A percentile compares a stretch with the other conserved stretches of the same genome.
Evolutionary conservation across 2,797 vertebrate species (phyloP).

Genomic region (Bufotes viridis): DNA sequence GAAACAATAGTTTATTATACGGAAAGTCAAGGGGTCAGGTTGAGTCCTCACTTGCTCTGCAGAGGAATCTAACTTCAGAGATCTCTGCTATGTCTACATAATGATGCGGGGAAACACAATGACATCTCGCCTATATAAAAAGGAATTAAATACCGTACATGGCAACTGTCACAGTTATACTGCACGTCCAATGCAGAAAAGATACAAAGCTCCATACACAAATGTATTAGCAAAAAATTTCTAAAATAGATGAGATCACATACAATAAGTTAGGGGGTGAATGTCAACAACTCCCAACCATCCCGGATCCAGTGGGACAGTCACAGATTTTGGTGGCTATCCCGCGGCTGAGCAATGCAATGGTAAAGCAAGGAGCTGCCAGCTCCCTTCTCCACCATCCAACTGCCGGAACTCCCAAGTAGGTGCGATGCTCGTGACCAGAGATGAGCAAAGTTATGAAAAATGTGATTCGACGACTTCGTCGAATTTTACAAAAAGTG

Average conservation of each 20-base stretch:
- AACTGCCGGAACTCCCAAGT: too few species aligned
- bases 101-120: not conserved
- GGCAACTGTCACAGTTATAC: not conserved
- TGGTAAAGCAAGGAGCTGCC: too few species aligned
- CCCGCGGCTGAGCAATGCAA: too few species aligned
- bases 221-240: not conserved
- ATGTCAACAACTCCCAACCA: too few species aligned
- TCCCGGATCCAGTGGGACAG: too few species aligned
- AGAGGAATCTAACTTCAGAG: slow-evolving; percentile 34
- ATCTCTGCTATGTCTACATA: slow-evolving; percentile 33
- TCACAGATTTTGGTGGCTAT: too few species aligned
- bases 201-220: not conserved
- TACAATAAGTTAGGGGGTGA: not conserved
- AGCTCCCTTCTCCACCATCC: too few species aligned
- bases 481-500: too few species aligned
- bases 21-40: slow-evolving; percentile 37
- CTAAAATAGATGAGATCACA: not conserved
- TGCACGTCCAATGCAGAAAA: not conserved
- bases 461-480: too few species aligned
- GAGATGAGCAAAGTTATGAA: too few species aligned
- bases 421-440: too few species aligned
- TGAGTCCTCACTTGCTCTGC: slow-evolving; percentile 54
- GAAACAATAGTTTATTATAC: slow-evolving; percentile 58
- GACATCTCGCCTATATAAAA: not conserved
- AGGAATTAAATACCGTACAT: not conserved